Percentiles rank a stretch among this genome's conserved stretches.
phyloP scores from a whole-genome alignment of 2,888 invertebrate species.

The Cheilosia scutellata region DNA sequence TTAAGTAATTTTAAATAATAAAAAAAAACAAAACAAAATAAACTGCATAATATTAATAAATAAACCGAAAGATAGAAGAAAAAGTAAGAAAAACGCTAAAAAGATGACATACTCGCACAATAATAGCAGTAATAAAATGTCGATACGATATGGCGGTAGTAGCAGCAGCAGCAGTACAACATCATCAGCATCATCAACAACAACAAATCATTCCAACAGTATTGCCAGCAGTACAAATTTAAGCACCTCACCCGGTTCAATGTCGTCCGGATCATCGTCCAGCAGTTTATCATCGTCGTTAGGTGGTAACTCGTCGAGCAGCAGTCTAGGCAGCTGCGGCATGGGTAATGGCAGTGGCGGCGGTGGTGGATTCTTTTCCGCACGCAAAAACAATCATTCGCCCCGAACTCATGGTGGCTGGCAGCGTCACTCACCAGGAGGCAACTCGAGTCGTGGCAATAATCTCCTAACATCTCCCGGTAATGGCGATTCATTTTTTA shows the following conservation, averaged over 20 bases:
- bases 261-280: slow-evolving; percentile 79
- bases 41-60: slow-evolving; percentile 55
- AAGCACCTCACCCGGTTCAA: slow-evolving; percentile 74
- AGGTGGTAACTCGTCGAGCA: slow-evolving; percentile 77
- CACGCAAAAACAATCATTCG: slow-evolving; percentile 79
- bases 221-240: slow-evolving; percentile 84
- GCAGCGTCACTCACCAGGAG: slow-evolving; percentile 78
- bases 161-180: slow-evolving; percentile 80
- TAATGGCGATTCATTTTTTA: slow-evolving; percentile 76
- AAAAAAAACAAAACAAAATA: slow-evolving; percentile 12
- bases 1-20: slow-evolving; percentile 74
- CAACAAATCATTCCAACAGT: slow-evolving; percentile 84
- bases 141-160: slow-evolving; percentile 78
- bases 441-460: slow-evolving; percentile 74
- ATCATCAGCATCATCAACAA: slow-evolving; percentile 78
- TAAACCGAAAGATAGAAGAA: slow-evolving; percentile 61
- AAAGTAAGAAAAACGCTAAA: slow-evolving; percentile 70
- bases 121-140: slow-evolving; percentile 83
- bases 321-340: slow-evolving; percentile 71
- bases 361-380: slow-evolving; percentile 78
- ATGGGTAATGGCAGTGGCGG: slow-evolving; percentile 76
- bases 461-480: slow-evolving; percentile 47
- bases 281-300: slow-evolving; percentile 78
- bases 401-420: slow-evolving; percentile 77
- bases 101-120: slow-evolving; percentile 84